Evolutionary conservation across 2,888 invertebrate species (phyloP).

Genomic region (Calephelis perditalis): DNA sequence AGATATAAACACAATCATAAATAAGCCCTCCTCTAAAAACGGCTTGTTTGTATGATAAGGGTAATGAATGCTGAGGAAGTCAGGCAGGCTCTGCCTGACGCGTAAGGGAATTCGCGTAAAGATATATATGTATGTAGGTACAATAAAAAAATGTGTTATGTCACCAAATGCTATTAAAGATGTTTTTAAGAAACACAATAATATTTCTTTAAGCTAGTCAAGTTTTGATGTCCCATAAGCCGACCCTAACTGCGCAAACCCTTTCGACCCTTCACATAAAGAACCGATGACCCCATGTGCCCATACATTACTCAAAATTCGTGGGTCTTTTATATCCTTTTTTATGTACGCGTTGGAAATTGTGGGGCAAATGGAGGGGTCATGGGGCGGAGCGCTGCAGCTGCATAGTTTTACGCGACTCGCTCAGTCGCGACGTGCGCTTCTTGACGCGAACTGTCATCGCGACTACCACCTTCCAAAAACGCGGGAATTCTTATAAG

Average conservation of each 20-base stretch:
- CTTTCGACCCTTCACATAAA: constrained; percentile 46
- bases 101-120: no score
- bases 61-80: no score
- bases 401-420: constrained; percentile 52
- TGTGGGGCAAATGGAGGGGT: constrained; percentile 61
- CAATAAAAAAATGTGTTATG: no score
- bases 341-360: constrained; percentile 65
- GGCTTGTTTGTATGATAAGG: no score
- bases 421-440: constrained; percentile 64
- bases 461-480: constrained; percentile 42
- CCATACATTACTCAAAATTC: constrained; percentile 41
- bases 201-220: neutral
- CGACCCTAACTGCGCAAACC: constrained; percentile 35
- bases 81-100: no score
- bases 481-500: constrained; percentile 34
- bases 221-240: constrained; percentile 29
- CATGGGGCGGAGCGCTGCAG: constrained; percentile 70
- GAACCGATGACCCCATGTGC: constrained; percentile 35
- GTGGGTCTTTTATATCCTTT: constrained; percentile 47
- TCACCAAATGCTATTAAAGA: constrained; percentile 2
- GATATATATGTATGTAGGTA: no score
- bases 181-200: neutral
- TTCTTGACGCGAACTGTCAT: constrained; percentile 54
- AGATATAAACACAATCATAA: no score
- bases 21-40: no score